Conservation (phyloP, 2,113 vertebrate genomes). For the Archilochus colubris region DNA sequence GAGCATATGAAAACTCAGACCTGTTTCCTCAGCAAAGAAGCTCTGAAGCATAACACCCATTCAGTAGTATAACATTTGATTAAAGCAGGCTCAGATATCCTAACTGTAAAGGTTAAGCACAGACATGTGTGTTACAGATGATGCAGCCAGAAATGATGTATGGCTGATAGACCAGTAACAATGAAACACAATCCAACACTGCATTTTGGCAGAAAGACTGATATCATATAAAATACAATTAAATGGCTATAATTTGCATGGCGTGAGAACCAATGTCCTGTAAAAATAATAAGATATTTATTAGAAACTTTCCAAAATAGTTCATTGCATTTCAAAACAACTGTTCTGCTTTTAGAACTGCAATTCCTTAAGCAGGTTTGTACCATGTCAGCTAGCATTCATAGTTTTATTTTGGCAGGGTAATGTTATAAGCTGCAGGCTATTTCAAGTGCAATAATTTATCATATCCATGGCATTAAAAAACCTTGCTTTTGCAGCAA, state of each 20-base stretch:
- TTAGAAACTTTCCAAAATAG: constrained; percentile 25
- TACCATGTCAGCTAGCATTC: background rate
- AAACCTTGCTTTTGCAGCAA: background rate
- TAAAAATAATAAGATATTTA: constrained; percentile 45
- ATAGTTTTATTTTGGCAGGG: background rate
- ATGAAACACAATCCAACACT: constrained; percentile 45
- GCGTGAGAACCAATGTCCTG: constrained; percentile 38
- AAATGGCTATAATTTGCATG: constrained; percentile 54
- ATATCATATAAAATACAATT: constrained; percentile 58
- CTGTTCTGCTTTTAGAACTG: background rate
- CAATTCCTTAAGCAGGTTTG: background rate
- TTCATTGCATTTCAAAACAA: constrained; percentile 51
- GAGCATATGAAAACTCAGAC: background rate
- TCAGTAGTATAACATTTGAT: constrained; percentile 59
- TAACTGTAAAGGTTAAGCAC: constrained; percentile 52
- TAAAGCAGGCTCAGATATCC: constrained; percentile 60
- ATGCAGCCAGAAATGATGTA: constrained; percentile 67
- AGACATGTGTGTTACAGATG: constrained; percentile 68
- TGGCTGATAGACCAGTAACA: constrained; percentile 59
- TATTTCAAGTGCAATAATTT: constrained; percentile 10
- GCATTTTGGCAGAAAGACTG: constrained; percentile 57
- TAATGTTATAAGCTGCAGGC: background rate
- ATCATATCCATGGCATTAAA: background rate
- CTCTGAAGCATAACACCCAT: constrained; percentile 45
- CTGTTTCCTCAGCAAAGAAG: constrained; percentile 34